A percentile compares a stretch with the other conserved stretches of the same genome.
These are phyloP conservation scores for Antheraea assamensis DNA, from an alignment of 2,888 invertebrate species.

Conservation along the genomic window DNA sequence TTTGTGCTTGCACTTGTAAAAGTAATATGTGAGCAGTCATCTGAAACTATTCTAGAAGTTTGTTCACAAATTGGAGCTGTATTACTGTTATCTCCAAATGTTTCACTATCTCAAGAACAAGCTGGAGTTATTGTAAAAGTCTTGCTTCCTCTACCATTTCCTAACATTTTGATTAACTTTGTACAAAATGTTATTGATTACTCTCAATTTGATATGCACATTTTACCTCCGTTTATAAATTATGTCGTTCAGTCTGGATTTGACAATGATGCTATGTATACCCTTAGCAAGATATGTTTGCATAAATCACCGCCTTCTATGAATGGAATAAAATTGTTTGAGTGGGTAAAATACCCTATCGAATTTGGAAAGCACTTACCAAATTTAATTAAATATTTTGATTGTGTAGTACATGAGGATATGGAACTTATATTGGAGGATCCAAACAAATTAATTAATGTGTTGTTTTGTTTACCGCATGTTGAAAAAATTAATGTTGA, in stretches of 20 bases:
- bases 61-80: constrained; percentile 82
- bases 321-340: constrained; percentile 81
- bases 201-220: constrained; percentile 87
- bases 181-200: constrained; percentile 85
- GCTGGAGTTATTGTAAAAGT: constrained; percentile 86
- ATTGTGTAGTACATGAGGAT: constrained; percentile 56
- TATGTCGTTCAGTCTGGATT: constrained; percentile 80
- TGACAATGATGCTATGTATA: constrained; percentile 79
- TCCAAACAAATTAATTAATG: constrained; percentile 70
- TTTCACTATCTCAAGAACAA: constrained; percentile 87
- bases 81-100: constrained; percentile 82
- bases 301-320: constrained; percentile 85
- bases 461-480: constrained; percentile 82
- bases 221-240: constrained; percentile 86
- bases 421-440: constrained; percentile 61
- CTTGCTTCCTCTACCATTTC: constrained; percentile 81
- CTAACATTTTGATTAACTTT: constrained; percentile 83
- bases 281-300: constrained; percentile 85
- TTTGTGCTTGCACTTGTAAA: constrained; percentile 82
- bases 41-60: constrained; percentile 73
- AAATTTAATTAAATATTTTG: constrained; percentile 65
- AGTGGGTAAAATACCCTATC: constrained; percentile 86
- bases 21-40: constrained; percentile 71
- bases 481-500: constrained; percentile 70
- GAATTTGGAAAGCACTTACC: constrained; percentile 76